These are phyloP conservation scores for Eretmocerus hayati DNA, from an alignment of 2,888 invertebrate genomes.

Conservation along the genomic window DNA sequence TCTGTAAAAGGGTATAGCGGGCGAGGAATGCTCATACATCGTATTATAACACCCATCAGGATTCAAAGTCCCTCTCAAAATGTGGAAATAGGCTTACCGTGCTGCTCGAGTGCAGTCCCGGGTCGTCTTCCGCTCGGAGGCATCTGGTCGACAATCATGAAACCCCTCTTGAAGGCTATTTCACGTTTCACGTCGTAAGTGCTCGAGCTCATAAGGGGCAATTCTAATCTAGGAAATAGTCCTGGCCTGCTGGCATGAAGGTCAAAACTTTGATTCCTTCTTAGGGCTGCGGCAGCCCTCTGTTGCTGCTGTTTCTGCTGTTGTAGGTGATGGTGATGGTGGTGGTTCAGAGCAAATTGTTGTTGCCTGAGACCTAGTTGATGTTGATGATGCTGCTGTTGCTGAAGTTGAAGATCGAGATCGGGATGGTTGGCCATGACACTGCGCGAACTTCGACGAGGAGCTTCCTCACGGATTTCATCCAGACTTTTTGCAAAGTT, in stretches of 20 bases:
- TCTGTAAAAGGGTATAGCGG: no score
- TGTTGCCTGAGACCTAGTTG: neutral
- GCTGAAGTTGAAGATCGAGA: neutral
- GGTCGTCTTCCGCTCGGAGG: no score
- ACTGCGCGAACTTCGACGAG: constrained; percentile 17
- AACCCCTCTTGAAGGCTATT: constrained; percentile 10
- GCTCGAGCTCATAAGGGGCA: constrained; percentile 30
- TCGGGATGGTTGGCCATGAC: constrained; percentile 5
- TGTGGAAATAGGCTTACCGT: no score
- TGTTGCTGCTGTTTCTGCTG: no score
- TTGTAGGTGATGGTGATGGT: no score
- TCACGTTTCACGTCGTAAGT: constrained; percentile 38
- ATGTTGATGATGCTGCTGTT: neutral
- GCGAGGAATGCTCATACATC: no score
- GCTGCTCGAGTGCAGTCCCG: no score
- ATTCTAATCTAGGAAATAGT: constrained; percentile 16
- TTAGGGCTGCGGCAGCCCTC: constrained; percentile 24
- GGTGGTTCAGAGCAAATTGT: neutral
- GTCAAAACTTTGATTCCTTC: constrained; percentile 42
- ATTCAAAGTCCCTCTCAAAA: no score
- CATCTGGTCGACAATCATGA: constrained; percentile 13
- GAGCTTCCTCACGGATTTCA: constrained; percentile 37
- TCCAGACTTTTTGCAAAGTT: constrained; percentile 38
- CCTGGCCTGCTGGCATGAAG: constrained; percentile 27
- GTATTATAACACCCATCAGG: no score